A percentile compares a stretch with the other conserved stretches of the same genome.
Conservation (phyloP, 2,888 invertebrate genomes). For the Conomelus anceps region DNA sequence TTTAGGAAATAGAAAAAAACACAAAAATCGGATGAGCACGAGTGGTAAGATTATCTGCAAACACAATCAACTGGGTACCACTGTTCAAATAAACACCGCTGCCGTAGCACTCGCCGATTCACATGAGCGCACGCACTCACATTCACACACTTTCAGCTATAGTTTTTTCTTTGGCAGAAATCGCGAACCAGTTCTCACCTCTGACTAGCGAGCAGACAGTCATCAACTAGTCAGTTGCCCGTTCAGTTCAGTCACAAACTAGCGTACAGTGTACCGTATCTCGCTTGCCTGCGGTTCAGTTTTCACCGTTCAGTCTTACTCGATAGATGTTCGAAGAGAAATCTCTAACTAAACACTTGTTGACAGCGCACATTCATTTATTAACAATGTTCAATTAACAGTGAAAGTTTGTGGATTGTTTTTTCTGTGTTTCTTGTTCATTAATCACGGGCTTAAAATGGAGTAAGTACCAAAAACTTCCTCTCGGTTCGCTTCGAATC, state of each 20-base stretch:
- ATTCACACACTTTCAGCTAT: not conserved
- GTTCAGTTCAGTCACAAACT: not conserved
- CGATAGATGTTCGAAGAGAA: not conserved
- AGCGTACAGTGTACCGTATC: not conserved
- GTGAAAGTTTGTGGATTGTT: not conserved
- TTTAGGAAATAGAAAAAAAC: not conserved
- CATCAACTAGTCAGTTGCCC: not conserved
- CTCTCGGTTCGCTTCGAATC: not conserved
- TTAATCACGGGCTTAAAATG: not conserved
- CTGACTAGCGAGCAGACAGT: not conserved
- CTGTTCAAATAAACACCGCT: not conserved
- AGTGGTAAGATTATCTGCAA: not conserved
- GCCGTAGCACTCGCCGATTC: not conserved
- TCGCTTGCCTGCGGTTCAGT: not conserved
- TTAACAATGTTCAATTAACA: not conserved
- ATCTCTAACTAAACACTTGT: not conserved
- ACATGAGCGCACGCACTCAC: not conserved
- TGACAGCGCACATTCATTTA: not conserved
- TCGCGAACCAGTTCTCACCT: not conserved
- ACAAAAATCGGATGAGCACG: not conserved
- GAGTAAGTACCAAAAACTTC: not conserved
- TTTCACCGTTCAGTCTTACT: not conserved
- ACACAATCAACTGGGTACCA: not conserved
- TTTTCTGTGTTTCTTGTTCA: not conserved
- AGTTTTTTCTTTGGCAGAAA: not conserved